These are phyloP conservation scores for Leptoclinus maculatus DNA, from an alignment of 2,797 vertebrate species.

Conservation along the genomic window DNA sequence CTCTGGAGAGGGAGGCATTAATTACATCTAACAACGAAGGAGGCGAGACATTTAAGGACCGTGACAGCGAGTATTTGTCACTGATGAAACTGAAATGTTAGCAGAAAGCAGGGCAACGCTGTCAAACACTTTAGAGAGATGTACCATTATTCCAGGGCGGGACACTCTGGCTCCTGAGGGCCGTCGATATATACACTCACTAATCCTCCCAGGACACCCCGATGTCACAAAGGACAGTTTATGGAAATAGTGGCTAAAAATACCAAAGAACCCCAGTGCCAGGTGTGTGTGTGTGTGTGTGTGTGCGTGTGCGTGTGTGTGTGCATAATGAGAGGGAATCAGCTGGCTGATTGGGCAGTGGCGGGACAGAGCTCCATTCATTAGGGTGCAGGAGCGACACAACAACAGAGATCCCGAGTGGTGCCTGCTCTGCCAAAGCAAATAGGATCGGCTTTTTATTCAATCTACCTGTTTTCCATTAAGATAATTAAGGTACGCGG, in stretches of 20 bases:
- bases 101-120: neutral
- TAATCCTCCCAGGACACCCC: slow-evolving; percentile 12
- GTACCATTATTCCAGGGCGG: slow-evolving; percentile 7
- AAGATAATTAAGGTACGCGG: slow-evolving; percentile 18
- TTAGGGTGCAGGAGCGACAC: slow-evolving; percentile 31
- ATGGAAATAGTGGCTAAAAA: slow-evolving; percentile 37
- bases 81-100: slow-evolving; percentile 33
- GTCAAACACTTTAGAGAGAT: neutral
- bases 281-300: slow-evolving; percentile 22
- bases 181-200: slow-evolving; percentile 19
- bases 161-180: slow-evolving; percentile 18
- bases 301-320: slow-evolving; percentile 18
- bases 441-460: slow-evolving; percentile 28
- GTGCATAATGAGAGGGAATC: slow-evolving; percentile 31
- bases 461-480: slow-evolving; percentile 34
- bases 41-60: neutral
- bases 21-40: slow-evolving; percentile 15
- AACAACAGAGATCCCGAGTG: slow-evolving; percentile 19
- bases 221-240: slow-evolving; percentile 17
- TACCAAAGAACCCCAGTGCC: slow-evolving; percentile 17
- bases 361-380: slow-evolving; percentile 55
- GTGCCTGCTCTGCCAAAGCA: slow-evolving; percentile 19
- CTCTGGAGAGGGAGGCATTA: slow-evolving; percentile 10
- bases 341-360: slow-evolving; percentile 38
- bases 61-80: slow-evolving; percentile 26